Conservation (phyloP, 2,888 invertebrate genomes). For the Drosophila cracens region DNA sequence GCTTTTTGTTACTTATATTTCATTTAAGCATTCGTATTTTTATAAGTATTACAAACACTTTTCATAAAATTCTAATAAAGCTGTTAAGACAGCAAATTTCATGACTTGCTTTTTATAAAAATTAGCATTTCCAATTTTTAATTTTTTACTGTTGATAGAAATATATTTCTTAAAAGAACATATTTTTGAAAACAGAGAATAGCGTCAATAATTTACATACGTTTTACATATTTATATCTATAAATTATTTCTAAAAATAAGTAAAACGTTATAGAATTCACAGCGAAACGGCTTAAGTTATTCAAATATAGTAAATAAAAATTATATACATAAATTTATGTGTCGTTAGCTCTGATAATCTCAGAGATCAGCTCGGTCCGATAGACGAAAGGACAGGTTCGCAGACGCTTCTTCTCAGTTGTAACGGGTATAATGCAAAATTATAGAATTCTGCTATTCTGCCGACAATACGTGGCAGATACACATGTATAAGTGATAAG, state of each 20-base stretch:
- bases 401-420: not conserved
- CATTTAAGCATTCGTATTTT: no score
- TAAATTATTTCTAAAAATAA: not conserved
- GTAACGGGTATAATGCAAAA: not conserved
- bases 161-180: not conserved
- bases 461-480: constrained; percentile 37
- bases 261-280: not conserved
- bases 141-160: not conserved
- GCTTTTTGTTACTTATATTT: no score
- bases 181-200: not conserved
- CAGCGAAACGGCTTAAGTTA: not conserved
- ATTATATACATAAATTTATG: not conserved
- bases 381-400: not conserved
- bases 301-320: not conserved
- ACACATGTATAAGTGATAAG: constrained; percentile 43
- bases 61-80: no score
- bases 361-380: not conserved
- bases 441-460: not conserved
- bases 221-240: not conserved
- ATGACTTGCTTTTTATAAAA: not conserved
- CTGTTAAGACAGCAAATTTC: not conserved
- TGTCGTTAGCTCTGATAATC: not conserved
- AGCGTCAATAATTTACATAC: not conserved
- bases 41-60: no score
- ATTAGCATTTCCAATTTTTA: not conserved